Evolutionary conservation across 2,888 invertebrate genomes (phyloP), one percentile per base, ranked within the genome.

Genomic region (Atethmia centrago): DNA sequence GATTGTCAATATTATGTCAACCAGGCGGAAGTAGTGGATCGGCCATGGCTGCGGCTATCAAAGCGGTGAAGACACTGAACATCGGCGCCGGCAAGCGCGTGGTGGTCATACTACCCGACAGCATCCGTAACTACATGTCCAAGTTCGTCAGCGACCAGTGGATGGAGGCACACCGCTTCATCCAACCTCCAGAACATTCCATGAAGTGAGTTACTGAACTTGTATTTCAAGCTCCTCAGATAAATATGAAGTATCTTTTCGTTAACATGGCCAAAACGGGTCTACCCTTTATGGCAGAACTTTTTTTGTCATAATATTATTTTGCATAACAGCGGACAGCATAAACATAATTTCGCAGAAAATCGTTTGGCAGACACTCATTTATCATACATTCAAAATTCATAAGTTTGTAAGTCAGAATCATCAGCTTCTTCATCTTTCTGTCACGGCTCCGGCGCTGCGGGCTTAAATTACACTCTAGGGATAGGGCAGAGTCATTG

Each of bases 71-170:
- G 86, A 96, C 97, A 31, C 92, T 99, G 64, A 97, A 98, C 78
- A 28, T 87, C 97, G 97, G 88, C 97, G 97, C 2, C 97, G 99
- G 94, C 25, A 94, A 94, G 66, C 97, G 98, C 89, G 98, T 99
- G 28, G 90, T 90, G 1, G 98, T 99, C 0, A 91, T 99, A 63
- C 93, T 99, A 49, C 98, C 99, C 0, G 99, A 99, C 92, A 98
- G 99, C 65, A 98, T 99, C 79, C 97, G 99, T 77, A 99, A 99
- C 93, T 99, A 99, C 92, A 98, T 99, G 98, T 98, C 99, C 0
- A 99, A 99, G 93, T 99, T 99, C 92, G 97, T 99, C 21, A 97
- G 97, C 68, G 98, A 99, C 92, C 97, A 98, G 84, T 99, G 99
- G 99, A 98, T 99, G 98, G 97, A 97, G 80, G 86, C 86, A 25